Conservation (phyloP, 2,888 invertebrate species). For the Sycophila texana region DNA sequence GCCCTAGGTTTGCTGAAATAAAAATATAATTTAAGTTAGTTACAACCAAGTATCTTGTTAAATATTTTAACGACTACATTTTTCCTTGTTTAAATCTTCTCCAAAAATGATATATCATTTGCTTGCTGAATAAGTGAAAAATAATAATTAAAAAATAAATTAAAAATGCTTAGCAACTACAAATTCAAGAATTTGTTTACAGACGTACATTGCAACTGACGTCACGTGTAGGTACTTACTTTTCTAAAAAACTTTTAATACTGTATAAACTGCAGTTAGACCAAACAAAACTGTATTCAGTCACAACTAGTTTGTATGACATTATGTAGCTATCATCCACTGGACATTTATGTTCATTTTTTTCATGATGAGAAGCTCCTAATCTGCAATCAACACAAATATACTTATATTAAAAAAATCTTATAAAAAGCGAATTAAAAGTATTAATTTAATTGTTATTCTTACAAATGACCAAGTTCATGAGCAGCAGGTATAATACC, state of each 20-base stretch:
- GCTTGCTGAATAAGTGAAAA: neutral
- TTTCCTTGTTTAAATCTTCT: neutral
- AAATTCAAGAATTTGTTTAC: no score
- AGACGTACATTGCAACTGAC: no score
- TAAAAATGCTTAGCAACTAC: no score
- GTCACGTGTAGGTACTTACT: no score
- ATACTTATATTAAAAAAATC: neutral
- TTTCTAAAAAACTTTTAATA: constrained; percentile 29
- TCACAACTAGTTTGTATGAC: constrained; percentile 14
- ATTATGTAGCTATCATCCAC: constrained; percentile 42
- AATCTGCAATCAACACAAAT: constrained; percentile 6
- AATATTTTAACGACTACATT: neutral
- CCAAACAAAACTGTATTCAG: constrained; percentile 30
- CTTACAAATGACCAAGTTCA: constrained; percentile 52
- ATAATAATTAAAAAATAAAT: neutral
- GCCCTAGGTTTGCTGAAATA: constrained; percentile 13
- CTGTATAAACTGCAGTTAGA: constrained; percentile 41
- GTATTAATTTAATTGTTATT: neutral
- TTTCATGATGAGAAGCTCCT: constrained; percentile 37
- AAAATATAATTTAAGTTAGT: neutral
- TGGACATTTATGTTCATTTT: neutral
- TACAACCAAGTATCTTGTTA: neutral
- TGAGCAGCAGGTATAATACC: constrained; percentile 46
- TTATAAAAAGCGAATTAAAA: neutral
- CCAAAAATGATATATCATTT: neutral